These are phyloP conservation scores for Dione juno DNA, from an alignment of 2,888 invertebrate genomes.

Conservation along the genomic window DNA sequence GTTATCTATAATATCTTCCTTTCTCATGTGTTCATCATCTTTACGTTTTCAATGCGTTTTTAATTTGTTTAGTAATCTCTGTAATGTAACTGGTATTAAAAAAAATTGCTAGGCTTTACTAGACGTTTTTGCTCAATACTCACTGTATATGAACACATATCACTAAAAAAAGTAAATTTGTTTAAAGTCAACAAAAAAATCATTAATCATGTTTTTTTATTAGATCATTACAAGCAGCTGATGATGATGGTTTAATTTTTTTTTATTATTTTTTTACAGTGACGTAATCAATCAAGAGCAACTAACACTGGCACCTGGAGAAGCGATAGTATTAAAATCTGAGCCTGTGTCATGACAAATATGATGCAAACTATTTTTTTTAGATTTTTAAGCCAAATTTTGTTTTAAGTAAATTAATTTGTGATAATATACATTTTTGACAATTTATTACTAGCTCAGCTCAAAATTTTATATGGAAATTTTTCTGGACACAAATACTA, in stretches of 20 bases:
- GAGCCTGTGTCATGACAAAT: constrained; percentile 48
- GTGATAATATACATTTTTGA: neutral
- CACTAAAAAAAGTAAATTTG: too few species aligned
- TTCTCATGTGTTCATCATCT: too few species aligned
- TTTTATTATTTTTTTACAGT: constrained; percentile 49
- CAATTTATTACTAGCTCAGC: neutral
- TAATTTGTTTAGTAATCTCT: constrained; percentile 2
- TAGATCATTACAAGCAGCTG: too few species aligned
- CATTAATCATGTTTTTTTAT: neutral
- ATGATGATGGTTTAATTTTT: too few species aligned
- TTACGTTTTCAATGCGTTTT: neutral
- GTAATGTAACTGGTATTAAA: constrained; percentile 12
- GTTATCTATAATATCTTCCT: too few species aligned
- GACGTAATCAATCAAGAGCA: constrained; percentile 46
- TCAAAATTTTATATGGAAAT: too few species aligned
- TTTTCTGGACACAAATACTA: too few species aligned
- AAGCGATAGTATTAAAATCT: constrained; percentile 59
- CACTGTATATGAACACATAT: too few species aligned
- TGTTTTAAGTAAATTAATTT: neutral
- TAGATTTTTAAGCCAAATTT: neutral
- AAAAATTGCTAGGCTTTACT: neutral
- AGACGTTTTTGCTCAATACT: too few species aligned
- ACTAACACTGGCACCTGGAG: constrained; percentile 58
- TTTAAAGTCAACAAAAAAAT: too few species aligned
- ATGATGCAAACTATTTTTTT: neutral